Evolutionary conservation across 2,113 vertebrate genomes (phyloP).

Genomic region (Chaetorhynchus papuensis): DNA sequence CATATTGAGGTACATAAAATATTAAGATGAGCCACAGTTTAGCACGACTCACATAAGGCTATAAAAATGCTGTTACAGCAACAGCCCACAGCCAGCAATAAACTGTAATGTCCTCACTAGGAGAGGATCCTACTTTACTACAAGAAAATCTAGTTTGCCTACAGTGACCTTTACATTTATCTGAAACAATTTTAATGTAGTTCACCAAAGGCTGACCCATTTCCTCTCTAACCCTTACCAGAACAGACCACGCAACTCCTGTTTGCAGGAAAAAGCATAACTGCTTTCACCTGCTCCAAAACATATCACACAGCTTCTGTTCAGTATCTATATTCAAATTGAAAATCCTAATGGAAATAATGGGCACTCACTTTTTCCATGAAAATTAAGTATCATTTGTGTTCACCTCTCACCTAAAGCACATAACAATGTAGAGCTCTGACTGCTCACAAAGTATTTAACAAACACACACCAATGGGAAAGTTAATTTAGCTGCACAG

Average conservation of each 20-base stretch:
- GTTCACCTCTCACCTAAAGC: not conserved
- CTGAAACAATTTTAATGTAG: not conserved
- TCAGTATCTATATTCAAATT: not conserved
- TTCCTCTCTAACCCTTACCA: not conserved
- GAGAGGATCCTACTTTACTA: not conserved
- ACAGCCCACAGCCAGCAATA: conserved; percentile 53
- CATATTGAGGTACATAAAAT: conserved; percentile 44
- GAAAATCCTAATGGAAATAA: not conserved
- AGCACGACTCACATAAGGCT: not conserved
- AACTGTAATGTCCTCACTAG: conserved; percentile 24
- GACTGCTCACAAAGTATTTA: not conserved
- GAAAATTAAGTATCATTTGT: not conserved
- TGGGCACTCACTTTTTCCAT: not conserved
- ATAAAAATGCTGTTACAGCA: conserved; percentile 41
- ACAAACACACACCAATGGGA: not conserved
- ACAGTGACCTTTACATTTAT: conserved; percentile 30
- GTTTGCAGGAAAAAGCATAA: not conserved
- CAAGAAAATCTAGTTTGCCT: conserved; percentile 23
- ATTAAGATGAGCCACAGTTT: conserved; percentile 14
- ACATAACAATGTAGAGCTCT: not conserved
- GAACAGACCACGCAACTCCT: not conserved
- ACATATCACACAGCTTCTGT: not conserved
- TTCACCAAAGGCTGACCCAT: not conserved
- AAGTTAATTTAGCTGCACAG: not conserved
- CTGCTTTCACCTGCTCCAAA: not conserved